Conservation (phyloP, 1,140 invertebrate species). For the Drosophila persimilis region DNA sequence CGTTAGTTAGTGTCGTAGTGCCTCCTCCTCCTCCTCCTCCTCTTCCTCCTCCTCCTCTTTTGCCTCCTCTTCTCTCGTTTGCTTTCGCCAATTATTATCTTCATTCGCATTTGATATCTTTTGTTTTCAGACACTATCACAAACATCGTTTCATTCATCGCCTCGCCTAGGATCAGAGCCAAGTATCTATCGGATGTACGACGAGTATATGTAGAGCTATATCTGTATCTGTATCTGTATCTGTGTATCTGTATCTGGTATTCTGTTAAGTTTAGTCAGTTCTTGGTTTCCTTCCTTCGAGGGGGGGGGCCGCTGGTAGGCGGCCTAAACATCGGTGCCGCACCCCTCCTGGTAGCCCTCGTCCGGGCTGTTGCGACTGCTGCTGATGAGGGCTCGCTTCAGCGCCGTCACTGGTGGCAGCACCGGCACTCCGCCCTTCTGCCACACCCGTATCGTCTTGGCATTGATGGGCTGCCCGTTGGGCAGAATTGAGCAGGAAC, state of each 20-base stretch:
- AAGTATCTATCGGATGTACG: conserved; percentile 20
- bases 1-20: conserved; percentile 54
- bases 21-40: not conserved
- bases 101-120: conserved; percentile 70
- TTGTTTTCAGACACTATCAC: conserved; percentile 83
- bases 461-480: conserved; percentile 85
- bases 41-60: not conserved
- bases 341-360: conserved; percentile 96
- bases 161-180: conserved; percentile 52
- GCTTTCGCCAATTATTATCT: conserved; percentile 67
- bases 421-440: conserved; percentile 91
- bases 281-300: conserved; percentile 26
- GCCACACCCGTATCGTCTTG: conserved; percentile 92
- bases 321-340: conserved; percentile 91
- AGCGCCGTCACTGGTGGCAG: conserved; percentile 90
- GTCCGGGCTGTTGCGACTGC: conserved; percentile 92
- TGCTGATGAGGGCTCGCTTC: conserved; percentile 90
- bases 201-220: not conserved
- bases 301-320: too few relatives aligned
- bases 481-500: conserved; percentile 72
- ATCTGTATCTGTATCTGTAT: not conserved
- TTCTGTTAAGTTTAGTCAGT: conserved; percentile 72
- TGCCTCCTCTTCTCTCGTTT: conserved; percentile 7
- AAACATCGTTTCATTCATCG: conserved; percentile 48
- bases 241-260: conserved; percentile 13